Conservation (phyloP, 1,140 invertebrate species). For the Nasonia longicornis region DNA sequence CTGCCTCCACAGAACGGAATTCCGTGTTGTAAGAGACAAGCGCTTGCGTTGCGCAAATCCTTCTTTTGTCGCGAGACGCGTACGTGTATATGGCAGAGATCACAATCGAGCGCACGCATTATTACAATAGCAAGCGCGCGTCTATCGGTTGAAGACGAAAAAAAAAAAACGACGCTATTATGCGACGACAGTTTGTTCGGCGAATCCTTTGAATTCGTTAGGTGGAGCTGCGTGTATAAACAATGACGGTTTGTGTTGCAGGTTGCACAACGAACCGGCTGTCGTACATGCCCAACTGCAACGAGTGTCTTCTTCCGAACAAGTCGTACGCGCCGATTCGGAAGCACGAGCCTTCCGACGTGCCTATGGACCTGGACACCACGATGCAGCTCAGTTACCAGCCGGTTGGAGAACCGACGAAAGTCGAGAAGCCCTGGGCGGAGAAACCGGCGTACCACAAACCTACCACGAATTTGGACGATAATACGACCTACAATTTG, state of each 20-base stretch:
- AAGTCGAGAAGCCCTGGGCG: slow-evolving; percentile 54
- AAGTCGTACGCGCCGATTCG: slow-evolving; percentile 58
- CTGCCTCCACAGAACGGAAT: slow-evolving; percentile 53
- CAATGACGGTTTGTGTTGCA: slow-evolving; percentile 41
- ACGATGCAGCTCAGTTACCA: slow-evolving; percentile 63
- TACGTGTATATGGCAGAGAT: neutral
- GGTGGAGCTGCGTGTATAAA: neutral
- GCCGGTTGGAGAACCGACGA: slow-evolving; percentile 51
- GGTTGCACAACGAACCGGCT: slow-evolving; percentile 62
- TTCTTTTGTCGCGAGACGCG: slow-evolving; percentile 50
- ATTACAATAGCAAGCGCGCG: neutral
- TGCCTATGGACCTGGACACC: slow-evolving; percentile 70
- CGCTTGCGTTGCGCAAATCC: slow-evolving; percentile 47
- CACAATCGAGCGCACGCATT: neutral
- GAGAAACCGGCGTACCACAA: slow-evolving; percentile 48
- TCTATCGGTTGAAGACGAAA: no score
- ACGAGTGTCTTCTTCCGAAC: slow-evolving; percentile 46
- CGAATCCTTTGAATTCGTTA: neutral
- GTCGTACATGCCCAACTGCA: slow-evolving; percentile 59
- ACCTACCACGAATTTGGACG: slow-evolving; percentile 55
- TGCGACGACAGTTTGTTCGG: neutral
- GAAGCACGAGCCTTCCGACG: slow-evolving; percentile 64
- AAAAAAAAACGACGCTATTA: neutral
- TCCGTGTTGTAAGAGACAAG: slow-evolving; percentile 46
- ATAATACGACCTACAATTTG: slow-evolving; percentile 61